These are phyloP conservation scores for Sarcophaga bullata DNA, from an alignment of 1,140 invertebrate genomes.

Conservation along the genomic window DNA sequence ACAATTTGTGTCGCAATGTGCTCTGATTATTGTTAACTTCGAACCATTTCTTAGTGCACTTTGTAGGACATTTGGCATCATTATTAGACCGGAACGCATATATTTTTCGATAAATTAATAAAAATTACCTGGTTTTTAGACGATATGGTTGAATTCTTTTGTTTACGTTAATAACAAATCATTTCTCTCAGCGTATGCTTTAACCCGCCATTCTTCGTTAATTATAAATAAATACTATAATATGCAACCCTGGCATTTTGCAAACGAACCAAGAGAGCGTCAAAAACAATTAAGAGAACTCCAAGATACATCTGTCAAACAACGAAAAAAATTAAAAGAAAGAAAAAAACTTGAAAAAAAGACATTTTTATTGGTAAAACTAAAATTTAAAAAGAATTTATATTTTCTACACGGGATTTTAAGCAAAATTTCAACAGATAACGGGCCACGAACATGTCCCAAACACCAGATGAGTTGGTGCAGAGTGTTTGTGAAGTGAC, in stretches of 20 bases:
- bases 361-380: conserved; percentile 18
- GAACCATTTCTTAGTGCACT: too few species aligned
- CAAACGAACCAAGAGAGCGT: neutral
- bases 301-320: neutral
- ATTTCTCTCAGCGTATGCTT: neutral
- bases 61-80: too few species aligned
- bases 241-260: neutral
- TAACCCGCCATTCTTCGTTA: neutral
- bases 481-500: conserved; percentile 58
- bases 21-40: too few species aligned
- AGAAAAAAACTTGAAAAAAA: neutral
- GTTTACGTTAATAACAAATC: neutral
- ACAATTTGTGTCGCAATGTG: too few species aligned
- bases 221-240: neutral
- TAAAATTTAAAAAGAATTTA: neutral
- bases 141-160: too few species aligned
- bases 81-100: too few species aligned
- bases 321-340: neutral
- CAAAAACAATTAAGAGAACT: neutral
- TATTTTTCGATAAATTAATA: too few species aligned
- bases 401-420: neutral
- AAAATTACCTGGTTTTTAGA: too few species aligned
- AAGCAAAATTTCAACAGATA: neutral
- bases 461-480: conserved; percentile 40
- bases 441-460: conserved; percentile 41